Evolutionary conservation across 2,888 invertebrate species (phyloP).

Genomic region (Synanthedon tipuliformis): DNA sequence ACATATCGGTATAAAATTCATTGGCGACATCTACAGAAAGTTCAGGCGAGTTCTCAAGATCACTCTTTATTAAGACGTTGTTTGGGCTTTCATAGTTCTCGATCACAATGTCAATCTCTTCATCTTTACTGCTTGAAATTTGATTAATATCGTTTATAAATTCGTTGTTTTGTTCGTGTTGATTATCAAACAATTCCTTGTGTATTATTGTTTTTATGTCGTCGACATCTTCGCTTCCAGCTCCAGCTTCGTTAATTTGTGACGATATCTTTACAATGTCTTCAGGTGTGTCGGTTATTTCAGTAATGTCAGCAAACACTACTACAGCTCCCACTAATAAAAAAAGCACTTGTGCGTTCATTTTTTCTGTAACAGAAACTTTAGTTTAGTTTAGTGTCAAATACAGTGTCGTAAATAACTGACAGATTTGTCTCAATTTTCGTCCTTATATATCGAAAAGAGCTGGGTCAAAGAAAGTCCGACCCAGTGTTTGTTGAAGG

Average conservation of each 20-base stretch:
- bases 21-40: conserved; percentile 9
- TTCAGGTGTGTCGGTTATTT: conserved; percentile 13
- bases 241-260: conserved; percentile 24
- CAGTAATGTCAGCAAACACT: conserved; percentile 18
- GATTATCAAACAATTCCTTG: conserved; percentile 1
- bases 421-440: too few species aligned
- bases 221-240: conserved; percentile 23
- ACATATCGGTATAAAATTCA: conserved; percentile 22
- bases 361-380: conserved; percentile 38
- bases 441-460: conserved; percentile 26
- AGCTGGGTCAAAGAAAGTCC: conserved; percentile 54
- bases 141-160: conserved; percentile 13
- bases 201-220: conserved; percentile 7
- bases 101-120: conserved; percentile 29
- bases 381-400: background rate
- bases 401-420: too few species aligned
- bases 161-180: conserved; percentile 23
- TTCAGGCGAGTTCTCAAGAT: conserved; percentile 7
- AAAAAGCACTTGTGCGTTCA: conserved; percentile 30
- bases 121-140: conserved; percentile 12
- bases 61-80: conserved; percentile 7
- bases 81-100: conserved; percentile 20
- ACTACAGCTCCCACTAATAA: conserved; percentile 31
- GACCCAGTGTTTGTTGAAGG: background rate
- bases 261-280: conserved; percentile 9